These are phyloP conservation scores for Florisuga fusca DNA, from an alignment of 2,797 vertebrate species.

Conservation along the genomic window DNA sequence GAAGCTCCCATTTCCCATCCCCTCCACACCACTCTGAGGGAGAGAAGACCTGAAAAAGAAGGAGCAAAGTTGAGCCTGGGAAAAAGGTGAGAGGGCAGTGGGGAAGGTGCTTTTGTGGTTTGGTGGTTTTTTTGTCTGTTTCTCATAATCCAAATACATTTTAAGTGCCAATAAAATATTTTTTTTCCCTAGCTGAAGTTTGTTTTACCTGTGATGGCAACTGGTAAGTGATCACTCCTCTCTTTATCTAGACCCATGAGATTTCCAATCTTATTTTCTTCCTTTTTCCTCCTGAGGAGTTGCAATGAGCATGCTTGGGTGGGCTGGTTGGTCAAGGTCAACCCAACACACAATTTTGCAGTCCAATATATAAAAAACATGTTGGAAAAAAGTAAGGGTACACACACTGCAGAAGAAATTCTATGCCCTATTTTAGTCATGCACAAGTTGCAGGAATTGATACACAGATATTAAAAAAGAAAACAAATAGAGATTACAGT, in stretches of 20 bases:
- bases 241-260: background rate
- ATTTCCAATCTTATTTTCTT: background rate
- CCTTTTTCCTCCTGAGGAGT: background rate
- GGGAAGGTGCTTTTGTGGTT: accelerated
- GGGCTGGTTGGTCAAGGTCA: background rate
- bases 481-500: background rate
- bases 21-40: background rate
- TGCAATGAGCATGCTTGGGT: background rate
- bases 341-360: background rate
- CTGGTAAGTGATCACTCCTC: accelerated
- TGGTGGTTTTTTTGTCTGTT: background rate
- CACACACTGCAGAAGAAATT: background rate
- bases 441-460: background rate
- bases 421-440: background rate
- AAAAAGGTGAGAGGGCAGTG: background rate
- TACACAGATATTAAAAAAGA: background rate
- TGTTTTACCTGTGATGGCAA: background rate
- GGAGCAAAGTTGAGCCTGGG: background rate
- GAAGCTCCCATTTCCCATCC: background rate
- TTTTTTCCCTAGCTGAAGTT: background rate
- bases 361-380: background rate
- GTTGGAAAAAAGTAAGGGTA: background rate
- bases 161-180: background rate
- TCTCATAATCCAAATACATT: background rate
- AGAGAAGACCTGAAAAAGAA: background rate